phyloP scores from a whole-genome alignment of 2,797 vertebrate genomes.

The Myotis pilosus region DNA sequence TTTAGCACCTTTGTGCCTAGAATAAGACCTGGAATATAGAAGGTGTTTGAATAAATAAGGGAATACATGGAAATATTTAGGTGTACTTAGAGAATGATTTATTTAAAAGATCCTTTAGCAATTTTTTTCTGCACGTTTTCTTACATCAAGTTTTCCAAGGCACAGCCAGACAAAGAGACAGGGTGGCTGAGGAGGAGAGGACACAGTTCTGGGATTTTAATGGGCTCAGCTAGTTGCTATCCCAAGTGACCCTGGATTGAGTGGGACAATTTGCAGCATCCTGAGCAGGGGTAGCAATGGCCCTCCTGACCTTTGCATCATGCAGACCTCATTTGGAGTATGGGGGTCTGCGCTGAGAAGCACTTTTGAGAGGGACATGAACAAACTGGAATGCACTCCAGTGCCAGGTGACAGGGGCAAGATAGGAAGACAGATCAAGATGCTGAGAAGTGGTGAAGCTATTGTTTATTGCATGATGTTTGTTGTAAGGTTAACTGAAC shows the following conservation, averaged over 20 bases:
- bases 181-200: neutral
- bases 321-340: neutral
- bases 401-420: neutral
- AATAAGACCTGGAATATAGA: neutral
- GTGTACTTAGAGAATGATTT: neutral
- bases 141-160: neutral
- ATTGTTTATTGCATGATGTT: neutral
- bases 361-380: neutral
- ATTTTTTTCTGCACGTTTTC: neutral
- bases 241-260: neutral
- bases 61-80: neutral
- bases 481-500: neutral
- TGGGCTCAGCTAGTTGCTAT: neutral
- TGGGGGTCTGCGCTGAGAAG: neutral
- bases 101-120: constrained; percentile 20
- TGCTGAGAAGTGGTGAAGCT: neutral
- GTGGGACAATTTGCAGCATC: neutral
- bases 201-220: neutral
- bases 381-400: neutral
- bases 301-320: neutral
- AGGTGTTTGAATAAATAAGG: neutral
- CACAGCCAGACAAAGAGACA: neutral
- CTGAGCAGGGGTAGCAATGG: neutral
- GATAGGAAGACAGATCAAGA: neutral
- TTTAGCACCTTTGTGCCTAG: neutral